Evolutionary conservation across 2,797 vertebrate genomes (phyloP), one percentile per base, ranked within the genome.

Genomic region (Microcaecilia unicolor): DNA sequence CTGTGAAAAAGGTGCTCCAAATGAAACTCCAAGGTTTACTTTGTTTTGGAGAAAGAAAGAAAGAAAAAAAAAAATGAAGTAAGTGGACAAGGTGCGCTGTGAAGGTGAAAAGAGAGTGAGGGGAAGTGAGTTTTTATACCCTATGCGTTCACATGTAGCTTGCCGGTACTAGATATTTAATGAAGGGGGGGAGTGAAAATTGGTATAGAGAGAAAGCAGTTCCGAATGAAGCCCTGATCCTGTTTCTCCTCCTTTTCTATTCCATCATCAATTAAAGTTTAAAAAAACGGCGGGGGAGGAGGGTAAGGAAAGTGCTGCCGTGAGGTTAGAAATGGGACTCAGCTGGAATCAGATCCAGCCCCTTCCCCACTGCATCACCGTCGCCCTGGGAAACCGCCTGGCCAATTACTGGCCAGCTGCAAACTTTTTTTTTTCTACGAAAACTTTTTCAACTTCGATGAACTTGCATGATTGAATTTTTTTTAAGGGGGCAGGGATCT

Each of bases 231-330:
- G 33, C 23, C 29, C 45, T 29, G 37, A 34, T 40, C 55, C 53
- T 23, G 31, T 33, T 47, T 51, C 54, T 57, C 42, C 67, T 58
- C 16, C 36, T 65, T 68, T 67, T 67, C 76, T 85, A 84, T 84
- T 81, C 82, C 76, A 61, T 79, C 76, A 83, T 84, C 74, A 85
- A 83, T 78, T 76, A 80, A 77, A 73, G 59, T 42, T 45, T 31
- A 33, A 46, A 44, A 19, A 41, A 68, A 66, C 45, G 66, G 44
- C 55, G 61, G 18, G 55, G 50, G 76, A n/a, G n/a, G n/a, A n/a
- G n/a, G n/a, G n/a, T n/a, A n/a, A n/a, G n/a, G n/a, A n/a, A n/a
- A 14, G 32, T 24, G 39, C 24, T 35, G 20, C 18, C 19, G 6
- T 83, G 72, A 80, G 27, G 56, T 47, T 19, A 37, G 45, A 69